Base-by-base conservation (phyloP, 2,797 vertebrate genomes). In the Pyrocephalus nanus region DNA sequence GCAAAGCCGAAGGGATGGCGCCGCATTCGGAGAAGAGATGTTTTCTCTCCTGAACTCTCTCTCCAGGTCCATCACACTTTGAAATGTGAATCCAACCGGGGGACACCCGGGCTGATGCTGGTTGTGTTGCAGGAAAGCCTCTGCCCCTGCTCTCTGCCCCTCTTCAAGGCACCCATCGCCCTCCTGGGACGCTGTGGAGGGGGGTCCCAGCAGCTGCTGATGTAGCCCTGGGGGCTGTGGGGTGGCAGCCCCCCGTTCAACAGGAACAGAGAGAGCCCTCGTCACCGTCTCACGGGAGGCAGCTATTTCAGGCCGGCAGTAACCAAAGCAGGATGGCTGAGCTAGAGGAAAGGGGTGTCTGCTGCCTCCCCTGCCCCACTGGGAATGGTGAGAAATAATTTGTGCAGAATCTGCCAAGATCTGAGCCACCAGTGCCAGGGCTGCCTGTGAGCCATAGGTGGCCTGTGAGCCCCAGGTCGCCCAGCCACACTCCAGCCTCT, bases 1-100 rank as follows among this genome's bases (percentile, higher is more conserved):
- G 55, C 25, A 45, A 50, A 81, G 51, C 42, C 0, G 0, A 45
- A 55, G 74, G 2, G 1, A n/a, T 17, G 79, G 23, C 17, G 22
- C 21, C 1, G 3, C 38, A 0, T 12, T 27, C 1, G 1, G 40
- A 55, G n/a, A 3, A 55, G 19, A 5, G 1, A 5, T 29, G 7
- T 14, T 51, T 60, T 38, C 23, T 40, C 20, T 60, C 51, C 21
- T 61, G 20, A 0, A 14, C 8, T 3, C 0, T 48, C 23, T 58
- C 34, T 72, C 48, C 29, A 6, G 30, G 8, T 14, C 40, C 45
- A 19, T 60, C 40, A 12, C 3, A 1, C 51, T 32, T 25, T 7
- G 47, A 76, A 61, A 70, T 10, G 30, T 4, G 6, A 73, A 6
- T 25, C 34, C 5, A 30, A 6, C 5, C 55, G 42, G 36, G 38